Base-by-base conservation (phyloP, 1,140 invertebrate genomes). In the Magallana ariakensis region DNA sequence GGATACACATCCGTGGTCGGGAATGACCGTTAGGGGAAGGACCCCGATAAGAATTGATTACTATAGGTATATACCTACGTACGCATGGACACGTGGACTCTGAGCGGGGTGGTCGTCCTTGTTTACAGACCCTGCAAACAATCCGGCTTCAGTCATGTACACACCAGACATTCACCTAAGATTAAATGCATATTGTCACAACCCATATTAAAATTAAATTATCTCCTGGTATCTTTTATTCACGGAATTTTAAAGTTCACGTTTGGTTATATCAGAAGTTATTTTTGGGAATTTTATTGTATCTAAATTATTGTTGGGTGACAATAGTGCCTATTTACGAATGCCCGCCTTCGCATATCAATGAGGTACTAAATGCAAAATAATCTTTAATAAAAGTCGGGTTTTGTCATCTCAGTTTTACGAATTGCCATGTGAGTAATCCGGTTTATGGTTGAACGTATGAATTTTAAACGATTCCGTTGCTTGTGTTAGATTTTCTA, bases 311-410 rank as follows among this genome's bases (percentile, higher is more conserved):
- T 75, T 11, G 22, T 75, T 33, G 22, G 22, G 22, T 75, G 66
- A 75, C 66, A 75, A 75, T 22, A 26, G 66, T 75, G 13, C 33
- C 33, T 75, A 26, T 66, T 70, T 75, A 75, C 33, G 22, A 26
- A 75, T 75, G 66, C 22, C 66, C 33, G 11, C 7, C 19, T 22
- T 33, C 33, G 66, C 22, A 75, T 75, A 75, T 22, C 33, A 75
- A 75, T 75, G 19, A 75, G 33, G 66, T 19, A 33, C 22, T 62
- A 13, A 75, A 75, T 13, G 22, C 22, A 26, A 75, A 26, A 75
- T 26, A 75, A 75, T 13, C 66, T 75, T 75, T 75, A 75, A 75
- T 75, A 26, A 75, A 75, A 26, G 66, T 75, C 33, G 66, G 22
- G 19, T 75, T 75, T 5, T 75, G 66, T 75, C 66, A 75, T 13